Percentiles rank a stretch among this genome's conserved stretches.
Evolutionary conservation across 2,888 invertebrate genomes (phyloP).

Genomic region (Limnephilus lunatus): DNA sequence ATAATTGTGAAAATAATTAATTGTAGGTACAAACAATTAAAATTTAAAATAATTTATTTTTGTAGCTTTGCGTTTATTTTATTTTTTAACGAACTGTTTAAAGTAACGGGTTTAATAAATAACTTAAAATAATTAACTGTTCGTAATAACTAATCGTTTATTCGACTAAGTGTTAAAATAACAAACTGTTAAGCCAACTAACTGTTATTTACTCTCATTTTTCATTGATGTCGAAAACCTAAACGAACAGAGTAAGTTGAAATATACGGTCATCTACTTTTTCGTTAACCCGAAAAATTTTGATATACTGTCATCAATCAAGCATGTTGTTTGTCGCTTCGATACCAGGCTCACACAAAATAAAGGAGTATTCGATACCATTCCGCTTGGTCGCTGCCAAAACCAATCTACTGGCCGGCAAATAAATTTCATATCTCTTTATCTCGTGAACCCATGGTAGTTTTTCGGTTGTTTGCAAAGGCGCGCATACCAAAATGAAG

Average conservation of each 20-base stretch:
- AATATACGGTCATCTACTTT: neutral
- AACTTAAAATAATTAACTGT: no score
- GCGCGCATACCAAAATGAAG: neutral
- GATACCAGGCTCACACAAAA: conserved; percentile 48
- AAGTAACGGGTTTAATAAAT: no score
- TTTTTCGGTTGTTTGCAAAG: neutral
- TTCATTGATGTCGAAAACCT: no score
- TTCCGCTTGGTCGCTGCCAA: conserved; percentile 58
- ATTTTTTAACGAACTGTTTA: no score
- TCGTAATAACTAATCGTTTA: no score
- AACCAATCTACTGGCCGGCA: conserved; percentile 60
- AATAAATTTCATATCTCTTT: conserved; percentile 64
- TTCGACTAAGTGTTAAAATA: no score
- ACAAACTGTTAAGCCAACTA: no score
- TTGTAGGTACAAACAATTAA: no score
- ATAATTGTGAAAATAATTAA: no score
- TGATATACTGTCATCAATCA: neutral
- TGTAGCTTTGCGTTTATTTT: no score
- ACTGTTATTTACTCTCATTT: no score
- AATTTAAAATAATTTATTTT: no score
- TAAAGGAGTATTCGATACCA: conserved; percentile 39
- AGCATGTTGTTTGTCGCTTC: neutral
- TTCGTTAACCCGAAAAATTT: neutral
- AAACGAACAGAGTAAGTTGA: neutral
- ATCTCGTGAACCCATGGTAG: conserved; percentile 27